Percentiles rank a stretch among this genome's conserved stretches.
Evolutionary conservation across 2,113 vertebrate genomes (phyloP).

Genomic region (Symphodus melops): DNA sequence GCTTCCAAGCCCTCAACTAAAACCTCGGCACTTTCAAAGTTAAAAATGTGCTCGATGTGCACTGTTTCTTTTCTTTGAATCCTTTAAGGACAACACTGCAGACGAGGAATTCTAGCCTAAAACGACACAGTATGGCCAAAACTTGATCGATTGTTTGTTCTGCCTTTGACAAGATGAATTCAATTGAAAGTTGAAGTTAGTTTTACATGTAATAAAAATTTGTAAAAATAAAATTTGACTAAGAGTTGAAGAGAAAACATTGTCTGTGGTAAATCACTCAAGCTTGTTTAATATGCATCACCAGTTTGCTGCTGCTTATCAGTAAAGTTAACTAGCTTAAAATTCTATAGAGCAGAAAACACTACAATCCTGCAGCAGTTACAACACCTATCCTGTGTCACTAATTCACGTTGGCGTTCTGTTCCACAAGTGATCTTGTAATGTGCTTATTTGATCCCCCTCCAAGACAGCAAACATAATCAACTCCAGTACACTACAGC

Average conservation of each 20-base stretch:
- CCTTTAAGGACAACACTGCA: conserved; percentile 2
- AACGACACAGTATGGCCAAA: background rate
- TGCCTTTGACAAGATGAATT: background rate
- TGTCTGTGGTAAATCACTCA: background rate
- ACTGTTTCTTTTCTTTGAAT: conserved; percentile 11
- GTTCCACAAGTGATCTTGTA: conserved; percentile 37
- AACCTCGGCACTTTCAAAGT: conserved; percentile 59
- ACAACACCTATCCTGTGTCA: conserved; percentile 36
- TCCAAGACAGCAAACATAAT: conserved; percentile 68
- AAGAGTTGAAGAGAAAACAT: background rate
- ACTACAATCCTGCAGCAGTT: conserved; percentile 22
- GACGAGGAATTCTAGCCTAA: background rate
- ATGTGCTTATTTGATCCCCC: conserved; percentile 42
- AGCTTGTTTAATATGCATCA: background rate
- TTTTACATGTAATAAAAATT: background rate
- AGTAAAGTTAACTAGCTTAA: background rate
- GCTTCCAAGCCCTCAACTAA: conserved; percentile 57
- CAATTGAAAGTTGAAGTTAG: background rate
- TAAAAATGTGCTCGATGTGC: conserved; percentile 47
- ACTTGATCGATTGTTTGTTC: background rate
- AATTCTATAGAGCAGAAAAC: background rate
- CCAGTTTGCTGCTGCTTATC: conserved; percentile 1
- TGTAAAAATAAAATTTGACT: background rate
- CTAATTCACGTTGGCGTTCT: conserved; percentile 22
- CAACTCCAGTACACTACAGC: conserved; percentile 57